Conservation (phyloP, 1,140 invertebrate genomes). For the Chionoecetes opilio region DNA sequence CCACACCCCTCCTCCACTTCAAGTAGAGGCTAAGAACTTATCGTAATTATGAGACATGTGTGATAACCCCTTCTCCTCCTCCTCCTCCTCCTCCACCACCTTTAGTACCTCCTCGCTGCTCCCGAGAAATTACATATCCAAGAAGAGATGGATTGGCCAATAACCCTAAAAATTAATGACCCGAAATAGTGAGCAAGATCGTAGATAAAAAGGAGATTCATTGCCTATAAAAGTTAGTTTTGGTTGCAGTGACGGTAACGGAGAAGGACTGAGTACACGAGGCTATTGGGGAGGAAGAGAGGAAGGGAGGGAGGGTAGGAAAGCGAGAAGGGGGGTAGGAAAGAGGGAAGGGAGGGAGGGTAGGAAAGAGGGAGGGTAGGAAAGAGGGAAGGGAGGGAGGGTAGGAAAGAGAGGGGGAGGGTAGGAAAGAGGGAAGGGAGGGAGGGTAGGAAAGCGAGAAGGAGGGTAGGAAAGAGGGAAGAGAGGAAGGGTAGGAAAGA, state of each 20-base stretch:
- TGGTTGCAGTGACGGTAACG: not conserved
- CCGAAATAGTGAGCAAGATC: slow-evolving; percentile 38
- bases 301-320: not conserved
- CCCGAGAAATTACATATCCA: slow-evolving; percentile 46
- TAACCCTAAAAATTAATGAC: slow-evolving; percentile 61
- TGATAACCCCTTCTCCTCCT: slow-evolving; percentile 5
- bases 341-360: too few relatives aligned
- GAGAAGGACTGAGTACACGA: not conserved
- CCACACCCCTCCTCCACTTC: not conserved
- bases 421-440: too few relatives aligned
- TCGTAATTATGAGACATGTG: not conserved
- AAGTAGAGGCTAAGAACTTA: not conserved
- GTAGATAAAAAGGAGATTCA: slow-evolving; percentile 56
- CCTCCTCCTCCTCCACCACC: not conserved
- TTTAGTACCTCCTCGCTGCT: too few relatives aligned
- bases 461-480: too few relatives aligned
- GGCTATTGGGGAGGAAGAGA: not conserved
- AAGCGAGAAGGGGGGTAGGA: not conserved
- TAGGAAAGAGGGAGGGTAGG: too few relatives aligned
- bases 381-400: too few relatives aligned
- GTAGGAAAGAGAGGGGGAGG: too few relatives aligned
- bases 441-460: too few relatives aligned
- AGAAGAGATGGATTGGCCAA: slow-evolving; percentile 46
- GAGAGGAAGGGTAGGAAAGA: not conserved
- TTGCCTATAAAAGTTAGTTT: slow-evolving; percentile 41